Base-by-base conservation (phyloP, 92 coral and sea anemone species). In the Bergia sp. region DNA sequence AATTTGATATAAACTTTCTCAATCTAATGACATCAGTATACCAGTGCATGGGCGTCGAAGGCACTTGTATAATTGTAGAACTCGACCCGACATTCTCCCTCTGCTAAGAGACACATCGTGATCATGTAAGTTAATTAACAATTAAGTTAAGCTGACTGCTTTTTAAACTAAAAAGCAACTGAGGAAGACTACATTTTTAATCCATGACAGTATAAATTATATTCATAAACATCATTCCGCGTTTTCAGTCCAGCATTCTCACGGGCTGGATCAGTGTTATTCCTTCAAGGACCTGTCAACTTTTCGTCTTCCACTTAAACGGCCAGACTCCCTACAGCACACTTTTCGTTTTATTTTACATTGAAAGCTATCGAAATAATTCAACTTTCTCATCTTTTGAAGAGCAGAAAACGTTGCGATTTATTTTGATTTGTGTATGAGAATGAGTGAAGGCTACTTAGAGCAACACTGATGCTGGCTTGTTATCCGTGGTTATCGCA, bases 271-370 rank as follows among this genome's bases (percentile, higher is more conserved):
- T 44, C 15, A 29, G 18, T 10, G 44, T 41, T 67, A 44, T 69
- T 8, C 38, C 45, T 47, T 84, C 65, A 84, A 84, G 87, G 57
- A 55, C 77, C 79, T 84, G 87, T 71, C 87, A 84, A 69, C n/a
- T 72, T 71, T 39, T 23, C 4, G 38, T 47, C 79, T 16, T 15
- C 29, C 77, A 47, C 66, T 84, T 43, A 84, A 29, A 49, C 58
- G 11, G 37, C 23, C 77, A 84, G 87, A 69, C 79, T 69, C 77
- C 41, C 36, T 12, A 38, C 87, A 84, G 87, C 87, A 71, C 41
- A n/a, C 42, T 66, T 16, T 79, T 47, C 38, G 5, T 61, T 61
- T 16, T 61, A 16, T 20, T 61, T 16, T 57, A n/a, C 45, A 84
- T 36, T 45, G 66, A 20, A 69, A 44, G 20, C 29, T 49, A 16